Conservation (phyloP, 2,888 invertebrate genomes). For the Liposcelis brunnea region DNA sequence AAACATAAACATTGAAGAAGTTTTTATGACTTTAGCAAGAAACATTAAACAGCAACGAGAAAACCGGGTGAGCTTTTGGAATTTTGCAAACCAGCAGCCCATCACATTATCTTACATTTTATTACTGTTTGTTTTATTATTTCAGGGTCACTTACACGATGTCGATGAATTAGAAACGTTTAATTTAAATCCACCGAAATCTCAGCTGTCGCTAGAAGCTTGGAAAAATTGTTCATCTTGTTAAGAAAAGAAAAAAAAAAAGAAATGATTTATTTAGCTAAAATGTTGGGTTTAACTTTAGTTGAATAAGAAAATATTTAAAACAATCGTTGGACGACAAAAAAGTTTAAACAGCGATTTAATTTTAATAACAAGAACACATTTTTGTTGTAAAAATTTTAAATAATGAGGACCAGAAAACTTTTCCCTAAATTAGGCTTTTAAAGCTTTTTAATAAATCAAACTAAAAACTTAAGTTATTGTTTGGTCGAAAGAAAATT, state of each 20-base stretch:
- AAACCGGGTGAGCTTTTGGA: slow-evolving; percentile 8
- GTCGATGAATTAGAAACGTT: slow-evolving; percentile 6
- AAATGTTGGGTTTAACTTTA: no score
- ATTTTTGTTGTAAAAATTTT: no score
- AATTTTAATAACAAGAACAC: no score
- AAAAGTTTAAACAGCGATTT: no score
- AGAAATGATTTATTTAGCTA: no score
- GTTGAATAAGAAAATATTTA: no score
- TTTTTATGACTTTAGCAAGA: slow-evolving; percentile 62
- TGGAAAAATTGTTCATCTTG: slow-evolving; percentile 5
- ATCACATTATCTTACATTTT: not conserved
- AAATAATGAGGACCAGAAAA: no score
- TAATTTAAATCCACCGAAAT: slow-evolving; percentile 1
- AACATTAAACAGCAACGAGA: slow-evolving; percentile 68
- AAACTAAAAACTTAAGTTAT: no score
- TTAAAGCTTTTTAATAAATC: no score
- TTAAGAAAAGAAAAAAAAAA: not conserved
- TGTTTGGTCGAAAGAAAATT: no score
- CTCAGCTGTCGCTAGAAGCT: not conserved
- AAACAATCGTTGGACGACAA: no score
- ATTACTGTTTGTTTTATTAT: not conserved
- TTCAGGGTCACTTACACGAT: slow-evolving; percentile 5
- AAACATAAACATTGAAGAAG: slow-evolving; percentile 69
- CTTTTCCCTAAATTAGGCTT: no score
- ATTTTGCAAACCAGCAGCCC: not conserved